Percentiles rank a stretch among this genome's conserved stretches.
Evolutionary conservation across 2,888 invertebrate genomes (phyloP).

Genomic region (Drosophila limbata): DNA sequence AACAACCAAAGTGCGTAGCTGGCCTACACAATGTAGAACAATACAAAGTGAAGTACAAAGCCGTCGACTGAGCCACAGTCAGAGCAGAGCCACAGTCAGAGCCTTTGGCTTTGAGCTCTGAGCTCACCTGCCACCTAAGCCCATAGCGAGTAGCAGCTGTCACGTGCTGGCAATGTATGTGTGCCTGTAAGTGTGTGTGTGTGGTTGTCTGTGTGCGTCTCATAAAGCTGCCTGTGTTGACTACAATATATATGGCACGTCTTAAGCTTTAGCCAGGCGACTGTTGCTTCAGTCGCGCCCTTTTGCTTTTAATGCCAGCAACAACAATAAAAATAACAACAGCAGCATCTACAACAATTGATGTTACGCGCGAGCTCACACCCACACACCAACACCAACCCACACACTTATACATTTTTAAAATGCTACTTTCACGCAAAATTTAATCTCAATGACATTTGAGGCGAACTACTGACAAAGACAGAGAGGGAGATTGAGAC

Average conservation of each 20-base stretch:
- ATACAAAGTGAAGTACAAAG: conserved; percentile 36
- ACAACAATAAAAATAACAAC: conserved; percentile 62
- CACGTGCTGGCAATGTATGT: conserved; percentile 50
- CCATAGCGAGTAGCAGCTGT: conserved; percentile 43
- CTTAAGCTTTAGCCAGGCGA: conserved; percentile 59
- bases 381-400: conserved; percentile 21
- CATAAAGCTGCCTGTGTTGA: conserved; percentile 57
- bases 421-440: conserved; percentile 82
- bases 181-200: not conserved
- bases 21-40: not conserved
- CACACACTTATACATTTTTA: conserved; percentile 62
- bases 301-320: conserved; percentile 69
- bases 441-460: conserved; percentile 81
- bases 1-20: conserved; percentile 64
- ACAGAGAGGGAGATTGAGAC: no score
- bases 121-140: conserved; percentile 58
- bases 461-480: conserved; percentile 66
- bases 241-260: conserved; percentile 71
- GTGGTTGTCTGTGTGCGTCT: conserved; percentile 20
- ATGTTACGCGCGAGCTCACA: conserved; percentile 73
- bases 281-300: conserved; percentile 77
- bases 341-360: conserved; percentile 49
- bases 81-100: conserved; percentile 35
- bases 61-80: conserved; percentile 27
- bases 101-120: conserved; percentile 39